A percentile compares a stretch with the other conserved stretches of the same genome.
Evolutionary conservation across 1,140 invertebrate genomes (phyloP).

Genomic region (Pogonus chalceus): DNA sequence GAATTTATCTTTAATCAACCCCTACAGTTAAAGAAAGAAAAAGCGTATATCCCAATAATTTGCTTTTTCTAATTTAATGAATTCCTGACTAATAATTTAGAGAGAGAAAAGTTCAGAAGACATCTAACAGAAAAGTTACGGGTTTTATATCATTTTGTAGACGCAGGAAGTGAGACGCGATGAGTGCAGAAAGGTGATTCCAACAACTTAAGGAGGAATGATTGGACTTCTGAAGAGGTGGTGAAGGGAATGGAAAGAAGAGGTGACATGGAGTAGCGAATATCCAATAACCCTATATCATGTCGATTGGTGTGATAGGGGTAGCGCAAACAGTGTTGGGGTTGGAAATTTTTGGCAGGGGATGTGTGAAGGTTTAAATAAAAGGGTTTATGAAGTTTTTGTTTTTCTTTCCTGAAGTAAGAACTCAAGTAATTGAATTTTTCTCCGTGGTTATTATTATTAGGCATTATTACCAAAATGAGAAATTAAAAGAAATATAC

Average conservation of each 20-base stretch:
- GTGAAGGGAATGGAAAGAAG: background rate
- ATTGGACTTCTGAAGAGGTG: no score
- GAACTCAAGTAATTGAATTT: no score
- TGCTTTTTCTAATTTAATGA: background rate
- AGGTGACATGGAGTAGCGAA: background rate
- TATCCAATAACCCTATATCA: slow-evolving; percentile 4
- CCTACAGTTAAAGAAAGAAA: no score
- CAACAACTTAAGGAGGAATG: slow-evolving; percentile 3
- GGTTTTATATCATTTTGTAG: background rate
- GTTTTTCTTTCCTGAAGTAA: no score
- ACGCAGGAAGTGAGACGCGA: background rate
- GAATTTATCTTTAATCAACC: no score
- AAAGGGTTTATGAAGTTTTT: no score
- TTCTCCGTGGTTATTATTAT: no score
- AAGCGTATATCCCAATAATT: background rate
- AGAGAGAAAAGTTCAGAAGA: background rate
- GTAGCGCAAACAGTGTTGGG: background rate
- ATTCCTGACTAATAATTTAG: background rate
- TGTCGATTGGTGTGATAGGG: background rate
- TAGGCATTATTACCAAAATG: no score
- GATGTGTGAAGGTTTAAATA: background rate
- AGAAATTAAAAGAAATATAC: no score
- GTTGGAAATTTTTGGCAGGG: background rate
- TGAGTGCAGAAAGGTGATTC: background rate
- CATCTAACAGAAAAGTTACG: background rate